Conservation (phyloP, 2,888 invertebrate species). For the Volucella inanis region DNA sequence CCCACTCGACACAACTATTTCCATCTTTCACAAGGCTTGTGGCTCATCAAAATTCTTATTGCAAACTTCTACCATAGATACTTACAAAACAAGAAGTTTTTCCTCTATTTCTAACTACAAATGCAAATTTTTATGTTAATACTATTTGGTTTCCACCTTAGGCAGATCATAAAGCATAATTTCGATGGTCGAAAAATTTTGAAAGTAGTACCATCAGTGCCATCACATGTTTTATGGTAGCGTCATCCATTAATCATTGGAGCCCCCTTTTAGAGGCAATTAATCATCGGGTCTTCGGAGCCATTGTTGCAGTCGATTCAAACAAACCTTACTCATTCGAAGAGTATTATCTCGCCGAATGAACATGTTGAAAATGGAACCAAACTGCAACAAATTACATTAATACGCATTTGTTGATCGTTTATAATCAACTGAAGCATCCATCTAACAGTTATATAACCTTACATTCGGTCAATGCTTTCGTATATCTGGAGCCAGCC, state of each 20-base stretch:
- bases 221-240: slow-evolving; percentile 9
- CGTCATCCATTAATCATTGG: slow-evolving; percentile 29
- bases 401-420: slow-evolving; percentile 12
- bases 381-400: slow-evolving; percentile 50
- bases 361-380: slow-evolving; percentile 43
- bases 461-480: slow-evolving; percentile 31
- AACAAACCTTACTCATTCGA: slow-evolving; percentile 23
- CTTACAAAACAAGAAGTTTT: too few species aligned
- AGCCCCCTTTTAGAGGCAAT: slow-evolving; percentile 24
- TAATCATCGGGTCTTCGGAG: slow-evolving; percentile 28
- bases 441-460: slow-evolving; percentile 63
- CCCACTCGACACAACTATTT: too few species aligned
- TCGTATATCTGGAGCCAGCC: slow-evolving; percentile 30
- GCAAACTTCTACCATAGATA: too few species aligned
- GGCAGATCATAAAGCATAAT: neutral
- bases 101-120: too few species aligned
- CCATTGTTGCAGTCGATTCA: slow-evolving; percentile 17
- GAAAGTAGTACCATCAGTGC: slow-evolving; percentile 12
- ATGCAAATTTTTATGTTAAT: too few species aligned
- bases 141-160: too few species aligned
- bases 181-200: neutral
- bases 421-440: slow-evolving; percentile 18
- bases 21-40: too few species aligned
- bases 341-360: neutral
- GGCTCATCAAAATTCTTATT: too few species aligned